Evolutionary conservation across 2,113 vertebrate genomes (phyloP).

Genomic region (Eurypyga helias): DNA sequence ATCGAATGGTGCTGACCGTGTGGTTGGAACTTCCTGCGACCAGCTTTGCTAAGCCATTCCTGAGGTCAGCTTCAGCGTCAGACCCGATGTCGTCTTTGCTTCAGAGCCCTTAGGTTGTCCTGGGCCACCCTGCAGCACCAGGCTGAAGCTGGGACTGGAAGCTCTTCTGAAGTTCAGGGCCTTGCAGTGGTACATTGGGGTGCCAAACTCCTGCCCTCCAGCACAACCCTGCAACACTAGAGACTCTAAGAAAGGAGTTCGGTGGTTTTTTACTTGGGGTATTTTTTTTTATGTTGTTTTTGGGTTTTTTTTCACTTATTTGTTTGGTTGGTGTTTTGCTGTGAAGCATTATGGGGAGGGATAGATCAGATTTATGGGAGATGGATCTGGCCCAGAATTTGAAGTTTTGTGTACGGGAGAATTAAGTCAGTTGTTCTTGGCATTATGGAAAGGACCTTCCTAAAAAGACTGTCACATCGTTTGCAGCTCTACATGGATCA

Average conservation of each 20-base stretch:
- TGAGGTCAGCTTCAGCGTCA: not conserved
- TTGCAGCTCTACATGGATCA: not conserved
- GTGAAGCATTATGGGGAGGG: not conserved
- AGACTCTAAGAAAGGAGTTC: not conserved
- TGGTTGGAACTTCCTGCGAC: not conserved
- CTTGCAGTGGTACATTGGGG: not conserved
- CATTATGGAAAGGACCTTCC: not conserved
- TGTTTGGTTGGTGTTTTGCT: too few relatives aligned
- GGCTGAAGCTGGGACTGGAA: not conserved
- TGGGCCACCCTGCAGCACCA: not conserved
- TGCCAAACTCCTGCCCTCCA: not conserved
- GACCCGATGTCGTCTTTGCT: not conserved
- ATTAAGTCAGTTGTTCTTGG: not conserved
- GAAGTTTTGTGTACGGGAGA: not conserved
- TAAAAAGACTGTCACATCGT: not conserved
- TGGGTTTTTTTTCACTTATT: not conserved
- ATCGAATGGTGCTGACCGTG: not conserved
- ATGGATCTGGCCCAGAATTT: not conserved
- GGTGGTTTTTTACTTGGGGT: rapidly evolving
- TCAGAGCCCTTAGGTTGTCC: not conserved
- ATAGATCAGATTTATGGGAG: not conserved
- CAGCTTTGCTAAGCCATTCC: not conserved
- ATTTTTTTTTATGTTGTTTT: not conserved
- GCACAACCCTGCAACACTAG: not conserved
- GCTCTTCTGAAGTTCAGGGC: not conserved